Evolutionary conservation across 2,888 invertebrate genomes (phyloP), one percentile per base, ranked within the genome.

Genomic region (Helicoverpa assulta): DNA sequence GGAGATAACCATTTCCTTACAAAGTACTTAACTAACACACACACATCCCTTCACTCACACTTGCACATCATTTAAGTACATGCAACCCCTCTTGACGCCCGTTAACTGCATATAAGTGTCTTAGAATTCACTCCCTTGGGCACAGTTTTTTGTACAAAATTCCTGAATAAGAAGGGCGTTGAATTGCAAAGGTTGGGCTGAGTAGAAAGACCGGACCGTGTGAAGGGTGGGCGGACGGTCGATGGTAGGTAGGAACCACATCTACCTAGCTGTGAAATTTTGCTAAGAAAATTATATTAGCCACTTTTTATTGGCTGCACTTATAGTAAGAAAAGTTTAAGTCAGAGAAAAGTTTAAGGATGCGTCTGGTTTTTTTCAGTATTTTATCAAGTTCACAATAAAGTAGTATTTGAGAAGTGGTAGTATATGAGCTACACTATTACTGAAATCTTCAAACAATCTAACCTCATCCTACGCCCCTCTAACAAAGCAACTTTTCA

Each of bases 91-190:
- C 67, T 80, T 69, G 67, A 68, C 58, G 43, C 61, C 40, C 55
- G 51, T 70, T 65, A 76, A 78, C 70, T 83, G 75, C 67, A 72
- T 76, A 51, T 83, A 79, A 81, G 71, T 83, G 58, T 50, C 77
- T 67, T 63, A 62, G 59, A 60, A 71, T 68, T 75, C 81, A 43
- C 40, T 70, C 66, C 53, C 75, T 73, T 59, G 77, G 67, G 77
- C n/a, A 53, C 56, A 59, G 33, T 69, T 70, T 80, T 80, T 76
- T 73, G 53, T 62, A 69, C 61, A 68, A 80, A 66, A 78, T 80
- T 80, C 68, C 66, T 75, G 67, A 76, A 70, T 69, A 67, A 70
- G 60, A 54, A 72, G 62, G 67, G 67, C 59, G 57, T 50, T 37
- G 47, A 47, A 47, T 56, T 63, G 70, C 68, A 55, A 70, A 5